Percentiles rank a stretch among this genome's conserved stretches.
Conservation (phyloP, 2,113 vertebrate species). For the Prolemur simus region DNA sequence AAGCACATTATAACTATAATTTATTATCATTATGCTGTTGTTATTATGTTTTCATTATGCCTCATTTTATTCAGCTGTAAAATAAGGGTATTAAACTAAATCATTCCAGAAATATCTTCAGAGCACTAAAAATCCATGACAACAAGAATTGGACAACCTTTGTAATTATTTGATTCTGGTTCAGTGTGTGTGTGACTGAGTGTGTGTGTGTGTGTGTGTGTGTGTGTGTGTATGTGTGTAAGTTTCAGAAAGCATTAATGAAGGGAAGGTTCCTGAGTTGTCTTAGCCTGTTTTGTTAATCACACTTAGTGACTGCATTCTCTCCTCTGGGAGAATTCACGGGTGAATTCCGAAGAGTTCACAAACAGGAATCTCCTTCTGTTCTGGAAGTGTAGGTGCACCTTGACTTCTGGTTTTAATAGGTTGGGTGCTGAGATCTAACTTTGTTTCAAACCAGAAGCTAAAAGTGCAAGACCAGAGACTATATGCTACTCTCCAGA, state of each 20-base stretch:
- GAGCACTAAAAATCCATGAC: background rate
- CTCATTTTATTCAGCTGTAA: background rate
- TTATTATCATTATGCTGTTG: background rate
- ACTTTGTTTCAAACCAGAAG: background rate
- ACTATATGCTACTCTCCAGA: background rate
- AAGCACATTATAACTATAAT: background rate
- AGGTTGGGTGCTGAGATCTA: background rate
- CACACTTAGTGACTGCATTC: background rate
- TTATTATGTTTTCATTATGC: conserved; percentile 28
- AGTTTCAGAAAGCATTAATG: background rate
- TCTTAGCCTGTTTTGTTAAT: background rate
- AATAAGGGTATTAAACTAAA: background rate
- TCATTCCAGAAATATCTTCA: background rate
- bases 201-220: background rate
- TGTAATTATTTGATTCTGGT: background rate
- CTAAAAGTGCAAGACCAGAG: background rate
- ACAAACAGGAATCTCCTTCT: background rate
- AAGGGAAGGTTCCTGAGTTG: background rate
- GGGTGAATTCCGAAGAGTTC: background rate
- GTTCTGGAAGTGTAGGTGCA: background rate
- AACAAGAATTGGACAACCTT: background rate
- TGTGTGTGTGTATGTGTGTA: background rate
- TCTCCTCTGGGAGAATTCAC: background rate
- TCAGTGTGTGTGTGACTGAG: background rate
- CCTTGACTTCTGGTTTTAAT: background rate